Conservation (phyloP, 1,140 invertebrate genomes). For the Temnothorax longispinosus region DNA sequence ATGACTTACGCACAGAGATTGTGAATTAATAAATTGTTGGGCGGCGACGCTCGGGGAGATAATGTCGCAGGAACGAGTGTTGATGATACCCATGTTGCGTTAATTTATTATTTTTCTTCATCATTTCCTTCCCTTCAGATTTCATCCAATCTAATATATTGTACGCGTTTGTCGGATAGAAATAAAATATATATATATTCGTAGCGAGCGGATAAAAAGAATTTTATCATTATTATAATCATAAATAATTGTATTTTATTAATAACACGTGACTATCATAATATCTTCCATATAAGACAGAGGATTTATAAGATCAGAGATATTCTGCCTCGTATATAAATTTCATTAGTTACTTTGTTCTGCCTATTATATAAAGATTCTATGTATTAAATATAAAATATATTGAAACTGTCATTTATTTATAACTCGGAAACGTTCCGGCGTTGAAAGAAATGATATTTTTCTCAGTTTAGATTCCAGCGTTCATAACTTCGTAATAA, state of each 20-base stretch:
- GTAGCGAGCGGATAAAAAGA: conserved; percentile 11
- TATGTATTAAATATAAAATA: neutral
- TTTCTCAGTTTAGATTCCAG: neutral
- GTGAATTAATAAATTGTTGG: conserved; percentile 34
- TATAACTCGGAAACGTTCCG: neutral
- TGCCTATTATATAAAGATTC: neutral
- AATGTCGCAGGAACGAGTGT: neutral
- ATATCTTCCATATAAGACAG: conserved; percentile 30
- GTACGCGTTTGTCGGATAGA: conserved; percentile 43
- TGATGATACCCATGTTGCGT: conserved; percentile 17
- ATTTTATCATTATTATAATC: conserved; percentile 54
- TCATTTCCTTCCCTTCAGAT: neutral
- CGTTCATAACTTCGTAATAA: neutral
- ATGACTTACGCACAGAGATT: conserved; percentile 29
- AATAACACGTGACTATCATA: conserved; percentile 46
- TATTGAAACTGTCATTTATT: neutral
- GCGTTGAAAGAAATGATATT: neutral
- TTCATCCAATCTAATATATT: conserved; percentile 1
- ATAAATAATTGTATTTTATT: conserved; percentile 61
- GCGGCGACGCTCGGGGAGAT: neutral
- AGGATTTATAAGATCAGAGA: neutral
- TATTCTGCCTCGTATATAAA: neutral
- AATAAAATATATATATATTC: conserved; percentile 12
- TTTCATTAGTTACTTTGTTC: neutral
- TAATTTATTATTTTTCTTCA: neutral